A percentile compares a stretch with the other conserved stretches of the same genome.
Conservation (phyloP, 35 echinoderm and acorn worm species). For the Strongylocentrotus purpuratus region DNA sequence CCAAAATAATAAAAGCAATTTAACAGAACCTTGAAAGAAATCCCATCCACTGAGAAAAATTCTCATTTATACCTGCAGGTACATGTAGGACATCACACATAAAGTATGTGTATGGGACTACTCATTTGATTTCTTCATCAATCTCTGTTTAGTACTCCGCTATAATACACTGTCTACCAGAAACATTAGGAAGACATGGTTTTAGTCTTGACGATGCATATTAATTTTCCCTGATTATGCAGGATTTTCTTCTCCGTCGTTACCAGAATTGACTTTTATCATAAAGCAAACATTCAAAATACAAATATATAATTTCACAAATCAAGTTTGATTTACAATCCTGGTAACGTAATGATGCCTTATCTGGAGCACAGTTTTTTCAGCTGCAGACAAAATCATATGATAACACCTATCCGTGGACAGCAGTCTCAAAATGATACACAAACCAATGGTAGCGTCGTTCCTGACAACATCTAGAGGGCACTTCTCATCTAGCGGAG, state of each 20-base stretch:
- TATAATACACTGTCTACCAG: no score
- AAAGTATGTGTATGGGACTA: no score
- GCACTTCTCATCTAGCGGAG: slow-evolving; percentile 50
- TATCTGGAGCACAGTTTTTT: background rate
- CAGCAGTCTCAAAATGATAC: background rate
- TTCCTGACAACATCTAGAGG: background rate
- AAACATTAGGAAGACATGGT: no score
- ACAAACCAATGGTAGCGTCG: background rate
- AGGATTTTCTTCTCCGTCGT: background rate
- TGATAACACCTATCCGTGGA: background rate
- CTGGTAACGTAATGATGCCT: background rate
- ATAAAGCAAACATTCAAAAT: background rate
- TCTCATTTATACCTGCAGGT: no score
- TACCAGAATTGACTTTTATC: background rate
- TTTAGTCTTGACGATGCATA: background rate
- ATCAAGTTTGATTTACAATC: background rate
- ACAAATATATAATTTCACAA: background rate
- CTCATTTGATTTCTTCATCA: no score
- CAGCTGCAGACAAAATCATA: background rate
- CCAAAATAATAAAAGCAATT: no score
- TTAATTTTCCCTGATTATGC: background rate
- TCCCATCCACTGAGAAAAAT: no score
- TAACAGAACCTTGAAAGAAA: no score
- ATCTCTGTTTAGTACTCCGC: no score
- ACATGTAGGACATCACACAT: no score